phyloP scores from a whole-genome alignment of 2,888 invertebrate genomes.

The Campoplex capitator region DNA sequence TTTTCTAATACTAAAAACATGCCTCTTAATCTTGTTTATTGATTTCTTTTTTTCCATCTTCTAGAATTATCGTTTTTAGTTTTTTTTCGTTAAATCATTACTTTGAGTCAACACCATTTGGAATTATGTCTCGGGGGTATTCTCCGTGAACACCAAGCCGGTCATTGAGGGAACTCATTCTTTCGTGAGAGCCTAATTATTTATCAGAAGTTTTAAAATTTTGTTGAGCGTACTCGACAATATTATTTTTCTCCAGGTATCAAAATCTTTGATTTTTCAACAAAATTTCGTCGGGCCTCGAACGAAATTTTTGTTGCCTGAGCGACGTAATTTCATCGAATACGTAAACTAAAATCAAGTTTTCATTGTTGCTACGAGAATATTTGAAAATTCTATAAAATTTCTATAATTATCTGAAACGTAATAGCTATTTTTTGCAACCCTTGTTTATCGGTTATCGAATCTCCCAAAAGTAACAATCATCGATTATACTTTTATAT shows the following conservation, averaged over 20 bases:
- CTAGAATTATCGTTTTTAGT: neutral
- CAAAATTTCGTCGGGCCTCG: no score
- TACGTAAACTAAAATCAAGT: no score
- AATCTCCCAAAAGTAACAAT: neutral
- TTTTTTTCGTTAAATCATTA: neutral
- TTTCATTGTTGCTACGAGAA: neutral
- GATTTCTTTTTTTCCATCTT: neutral
- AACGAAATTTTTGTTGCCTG: no score
- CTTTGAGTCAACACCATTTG: neutral
- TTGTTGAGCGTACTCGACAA: no score
- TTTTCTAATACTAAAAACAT: conserved; percentile 18
- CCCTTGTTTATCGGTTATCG: neutral
- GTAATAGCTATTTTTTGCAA: neutral
- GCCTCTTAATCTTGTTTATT: neutral
- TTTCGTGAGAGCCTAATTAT: neutral
- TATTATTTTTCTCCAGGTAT: no score
- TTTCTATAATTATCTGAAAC: neutral
- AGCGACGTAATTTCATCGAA: no score
- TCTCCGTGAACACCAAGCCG: conserved; percentile 15
- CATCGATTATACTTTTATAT: neutral
- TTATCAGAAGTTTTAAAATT: no score
- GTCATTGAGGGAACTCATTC: neutral
- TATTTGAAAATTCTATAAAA: neutral
- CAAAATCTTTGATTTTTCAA: no score
- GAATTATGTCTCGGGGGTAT: neutral